phyloP scores from a whole-genome alignment of 2,888 invertebrate genomes.

The Exephanes ischioxanthus region DNA sequence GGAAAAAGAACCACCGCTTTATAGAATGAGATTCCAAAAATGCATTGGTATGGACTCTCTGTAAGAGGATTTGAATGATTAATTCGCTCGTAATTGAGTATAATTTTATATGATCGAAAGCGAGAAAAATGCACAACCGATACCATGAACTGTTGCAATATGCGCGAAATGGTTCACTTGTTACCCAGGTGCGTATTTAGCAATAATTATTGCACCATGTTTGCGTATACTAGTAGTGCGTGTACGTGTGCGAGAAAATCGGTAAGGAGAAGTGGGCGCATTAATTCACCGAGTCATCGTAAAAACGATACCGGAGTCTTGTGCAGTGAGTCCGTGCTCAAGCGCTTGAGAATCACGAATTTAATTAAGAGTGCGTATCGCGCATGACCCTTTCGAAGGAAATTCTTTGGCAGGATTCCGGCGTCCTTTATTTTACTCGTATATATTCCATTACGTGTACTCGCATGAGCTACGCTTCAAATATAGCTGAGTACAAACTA shows the following conservation, averaged over 20 bases:
- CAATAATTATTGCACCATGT: conserved; percentile 17
- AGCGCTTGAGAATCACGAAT: conserved; percentile 4
- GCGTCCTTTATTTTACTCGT: not conserved
- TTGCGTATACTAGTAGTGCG: not conserved
- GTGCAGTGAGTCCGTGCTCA: not conserved
- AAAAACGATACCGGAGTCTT: conserved; percentile 21
- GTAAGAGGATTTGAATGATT: conserved; percentile 34
- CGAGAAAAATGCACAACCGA: conserved; percentile 1
- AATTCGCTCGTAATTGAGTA: conserved; percentile 42
- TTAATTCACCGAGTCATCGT: conserved; percentile 44
- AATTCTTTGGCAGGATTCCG: not conserved
- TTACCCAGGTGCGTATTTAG: not conserved
- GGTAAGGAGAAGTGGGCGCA: conserved; percentile 6
- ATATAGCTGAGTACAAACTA: not conserved
- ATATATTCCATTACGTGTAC: not conserved
- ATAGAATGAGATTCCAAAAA: conserved; percentile 2
- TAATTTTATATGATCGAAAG: conserved; percentile 47
- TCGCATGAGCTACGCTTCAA: not conserved
- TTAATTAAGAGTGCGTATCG: conserved; percentile 18
- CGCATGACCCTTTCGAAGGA: conserved; percentile 16
- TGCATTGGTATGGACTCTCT: not conserved
- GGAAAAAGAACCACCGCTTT: not conserved
- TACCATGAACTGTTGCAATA: not conserved
- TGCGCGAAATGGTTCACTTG: conserved; percentile 8
- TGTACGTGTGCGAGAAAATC: conserved; percentile 12